Conservation (phyloP, 2,797 vertebrate genomes). For the Bovichtus diacanthus region DNA sequence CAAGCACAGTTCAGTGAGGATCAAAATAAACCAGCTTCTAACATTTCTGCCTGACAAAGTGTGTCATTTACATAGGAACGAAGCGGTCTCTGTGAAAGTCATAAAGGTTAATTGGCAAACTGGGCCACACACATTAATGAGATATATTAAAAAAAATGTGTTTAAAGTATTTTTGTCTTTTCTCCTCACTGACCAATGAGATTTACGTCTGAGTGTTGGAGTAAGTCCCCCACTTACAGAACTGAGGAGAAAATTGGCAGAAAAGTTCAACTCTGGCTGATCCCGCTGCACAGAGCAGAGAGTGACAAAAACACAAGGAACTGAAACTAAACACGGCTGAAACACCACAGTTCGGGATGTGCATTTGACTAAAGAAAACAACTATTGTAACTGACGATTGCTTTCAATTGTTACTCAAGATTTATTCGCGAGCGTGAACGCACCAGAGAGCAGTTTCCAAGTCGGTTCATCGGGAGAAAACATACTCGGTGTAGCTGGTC, state of each 20-base stretch:
- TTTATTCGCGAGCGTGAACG: neutral
- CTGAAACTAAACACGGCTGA: neutral
- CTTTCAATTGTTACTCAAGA: too few species aligned
- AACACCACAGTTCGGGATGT: neutral
- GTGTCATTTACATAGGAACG: constrained; percentile 21
- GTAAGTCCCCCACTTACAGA: neutral
- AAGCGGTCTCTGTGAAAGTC: constrained; percentile 18
- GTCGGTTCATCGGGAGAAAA: constrained; percentile 86
- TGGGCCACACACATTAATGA: neutral
- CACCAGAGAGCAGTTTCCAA: neutral
- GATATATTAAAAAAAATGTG: neutral
- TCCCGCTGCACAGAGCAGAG: neutral
- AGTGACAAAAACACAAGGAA: neutral
- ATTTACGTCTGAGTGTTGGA: neutral
- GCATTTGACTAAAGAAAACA: neutral
- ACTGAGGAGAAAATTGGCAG: constrained; percentile 11
- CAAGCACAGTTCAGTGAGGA: constrained; percentile 4
- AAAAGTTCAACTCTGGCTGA: neutral
- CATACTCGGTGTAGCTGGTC: constrained; percentile 97
- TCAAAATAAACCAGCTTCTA: constrained; percentile 4
- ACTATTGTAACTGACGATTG: neutral
- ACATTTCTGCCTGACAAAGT: constrained; percentile 15
- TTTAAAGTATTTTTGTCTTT: neutral
- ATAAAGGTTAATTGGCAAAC: constrained; percentile 1
- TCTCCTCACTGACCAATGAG: constrained; percentile 2